A percentile compares a stretch with the other conserved stretches of the same genome.
Conservation (phyloP, 2,113 vertebrate genomes). For the Malurus elegans region DNA sequence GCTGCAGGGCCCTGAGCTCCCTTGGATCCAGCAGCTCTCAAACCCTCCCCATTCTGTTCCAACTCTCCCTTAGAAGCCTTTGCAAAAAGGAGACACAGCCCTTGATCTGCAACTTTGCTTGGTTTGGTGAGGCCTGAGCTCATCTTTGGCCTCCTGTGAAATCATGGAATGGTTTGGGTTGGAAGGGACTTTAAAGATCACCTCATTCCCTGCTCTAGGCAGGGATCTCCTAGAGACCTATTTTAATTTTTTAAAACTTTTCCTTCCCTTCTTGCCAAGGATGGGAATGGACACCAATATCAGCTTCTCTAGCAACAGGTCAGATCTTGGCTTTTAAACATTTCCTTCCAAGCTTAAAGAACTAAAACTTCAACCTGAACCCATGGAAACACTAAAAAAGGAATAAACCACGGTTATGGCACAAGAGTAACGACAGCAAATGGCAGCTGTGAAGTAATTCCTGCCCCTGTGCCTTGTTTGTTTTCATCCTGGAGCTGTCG, state of each 20-base stretch:
- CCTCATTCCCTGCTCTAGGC: not conserved
- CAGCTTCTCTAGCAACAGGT: not conserved
- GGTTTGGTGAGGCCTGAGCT: not conserved
- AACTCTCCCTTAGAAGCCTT: accelerated
- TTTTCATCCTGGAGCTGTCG: not conserved
- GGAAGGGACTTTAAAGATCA: not conserved
- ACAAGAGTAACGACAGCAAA: not conserved
- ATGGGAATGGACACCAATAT: not conserved
- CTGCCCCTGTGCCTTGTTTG: not conserved
- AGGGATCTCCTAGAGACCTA: not conserved
- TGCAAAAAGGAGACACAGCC: not conserved
- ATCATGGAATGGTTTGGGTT: not conserved
- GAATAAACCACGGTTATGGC: not conserved
- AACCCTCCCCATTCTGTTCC: not conserved
- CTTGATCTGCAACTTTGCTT: not conserved
- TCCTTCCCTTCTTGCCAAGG: too few relatives aligned
- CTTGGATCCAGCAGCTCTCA: not conserved
- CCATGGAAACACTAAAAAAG: not conserved
- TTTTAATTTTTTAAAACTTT: not conserved
- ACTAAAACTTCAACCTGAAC: not conserved
- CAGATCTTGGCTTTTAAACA: not conserved
- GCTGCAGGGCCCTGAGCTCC: not conserved
- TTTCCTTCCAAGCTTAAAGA: not conserved
- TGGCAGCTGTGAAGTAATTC: not conserved
- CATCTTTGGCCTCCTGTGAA: not conserved